Base-by-base conservation (phyloP, 1,140 invertebrate genomes). In the Gonatopus flavifemur region DNA sequence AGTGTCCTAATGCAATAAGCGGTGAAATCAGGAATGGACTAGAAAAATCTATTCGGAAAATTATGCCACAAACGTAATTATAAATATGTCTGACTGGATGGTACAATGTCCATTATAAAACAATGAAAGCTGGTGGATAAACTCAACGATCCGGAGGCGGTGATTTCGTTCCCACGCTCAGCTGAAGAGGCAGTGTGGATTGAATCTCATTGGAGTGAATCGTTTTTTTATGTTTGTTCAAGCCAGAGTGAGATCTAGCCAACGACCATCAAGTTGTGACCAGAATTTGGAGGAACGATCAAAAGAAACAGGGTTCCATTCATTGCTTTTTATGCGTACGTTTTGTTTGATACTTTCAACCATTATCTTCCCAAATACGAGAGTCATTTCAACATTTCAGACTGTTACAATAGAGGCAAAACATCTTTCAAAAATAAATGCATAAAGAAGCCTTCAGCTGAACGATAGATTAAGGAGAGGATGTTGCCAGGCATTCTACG, bases 221-320 rank as follows among this genome's bases (percentile, higher is more conserved):
- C 83, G 97, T 30, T 76, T 99, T 24, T 91, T 99, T 3, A 98
- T 99, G 97, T 99, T 98, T 74, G 97, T 99, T 83, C n/a, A n/a
- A n/a, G n/a, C 97, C 97, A 1, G 97, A 99, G 74, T 99, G 97
- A 97, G 99, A 99, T 84, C 97, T 97, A 2, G 97, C 97, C 0
- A 99, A 99, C 77, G 98, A 99, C 80, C 96, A 98, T 52, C 98
- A 99, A 76, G 98, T 98, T 0, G 99, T 99, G 98, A 98, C 98
- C 1, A 80, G 98, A 68, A 94, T 99, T 15, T 99, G 98, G 98
- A 83, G 98, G 59, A 98, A 99, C 80, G 98, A 98, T 5, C 98
- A 99, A 71, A 97, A 96, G 76, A 99, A 99, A 78, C 91, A 92
- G 8, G 99, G 96, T 64, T 99, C 90, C 65, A 93, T 98, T 47